Conservation (phyloP, 2,113 vertebrate genomes). For the Polyodon spathula region DNA sequence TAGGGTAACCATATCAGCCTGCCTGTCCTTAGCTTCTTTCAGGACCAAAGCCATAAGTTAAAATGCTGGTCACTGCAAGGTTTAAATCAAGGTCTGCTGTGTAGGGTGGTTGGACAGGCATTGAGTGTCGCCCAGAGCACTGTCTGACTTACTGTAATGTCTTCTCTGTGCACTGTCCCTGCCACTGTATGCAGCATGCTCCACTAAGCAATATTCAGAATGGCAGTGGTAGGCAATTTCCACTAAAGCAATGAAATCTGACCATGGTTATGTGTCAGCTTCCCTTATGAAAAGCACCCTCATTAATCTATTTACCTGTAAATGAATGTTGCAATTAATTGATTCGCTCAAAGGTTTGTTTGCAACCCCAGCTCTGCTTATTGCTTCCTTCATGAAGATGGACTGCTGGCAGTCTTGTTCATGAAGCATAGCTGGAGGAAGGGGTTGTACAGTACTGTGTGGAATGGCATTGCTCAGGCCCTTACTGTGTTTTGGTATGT, state of each 20-base stretch:
- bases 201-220: constrained; percentile 27
- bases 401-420: no score
- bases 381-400: constrained; percentile 28
- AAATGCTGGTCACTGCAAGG: no score
- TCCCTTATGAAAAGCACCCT: constrained; percentile 39
- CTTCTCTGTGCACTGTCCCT: background rate
- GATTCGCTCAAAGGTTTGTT: constrained; percentile 41
- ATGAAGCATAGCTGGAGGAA: no score
- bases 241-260: constrained; percentile 11
- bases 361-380: constrained; percentile 21
- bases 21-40: no score
- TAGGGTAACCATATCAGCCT: no score
- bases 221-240: constrained; percentile 19
- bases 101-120: no score
- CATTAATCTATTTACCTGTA: constrained; percentile 47
- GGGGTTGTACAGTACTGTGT: constrained; percentile 1
- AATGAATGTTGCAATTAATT: constrained; percentile 54
- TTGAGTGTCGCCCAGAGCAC: no score
- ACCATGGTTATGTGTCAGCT: constrained; percentile 38
- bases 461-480: constrained; percentile 18
- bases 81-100: no score
- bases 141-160: no score
- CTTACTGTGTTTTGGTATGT: constrained; percentile 19
- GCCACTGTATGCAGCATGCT: constrained; percentile 4
- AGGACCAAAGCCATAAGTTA: no score